Conservation (phyloP, 2,797 vertebrate species). For the Notamacropus eugenii region DNA sequence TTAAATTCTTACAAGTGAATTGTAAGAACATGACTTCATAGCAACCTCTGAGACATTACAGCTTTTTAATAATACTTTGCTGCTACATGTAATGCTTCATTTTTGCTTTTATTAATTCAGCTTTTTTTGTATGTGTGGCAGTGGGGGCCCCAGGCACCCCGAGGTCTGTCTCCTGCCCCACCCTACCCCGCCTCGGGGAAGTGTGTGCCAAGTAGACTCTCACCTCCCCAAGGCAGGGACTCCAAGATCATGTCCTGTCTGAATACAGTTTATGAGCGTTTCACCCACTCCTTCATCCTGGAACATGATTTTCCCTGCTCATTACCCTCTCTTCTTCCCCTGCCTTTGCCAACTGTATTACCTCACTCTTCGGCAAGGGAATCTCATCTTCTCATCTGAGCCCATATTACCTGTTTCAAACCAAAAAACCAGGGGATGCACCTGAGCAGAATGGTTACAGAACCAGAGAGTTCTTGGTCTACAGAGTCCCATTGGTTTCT, state of each 20-base stretch:
- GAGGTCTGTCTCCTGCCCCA: slow-evolving; percentile 42
- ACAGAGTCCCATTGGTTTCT: not conserved
- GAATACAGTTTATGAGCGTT: slow-evolving; percentile 33
- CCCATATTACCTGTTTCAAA: not conserved
- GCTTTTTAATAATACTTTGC: slow-evolving; percentile 85
- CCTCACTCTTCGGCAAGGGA: slow-evolving; percentile 1
- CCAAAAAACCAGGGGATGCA: not conserved
- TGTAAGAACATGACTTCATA: slow-evolving; percentile 88
- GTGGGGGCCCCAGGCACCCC: slow-evolving; percentile 58
- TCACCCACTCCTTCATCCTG: slow-evolving; percentile 41
- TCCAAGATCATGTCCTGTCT: slow-evolving; percentile 56
- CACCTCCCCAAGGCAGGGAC: slow-evolving; percentile 13
- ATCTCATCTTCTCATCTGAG: not conserved
- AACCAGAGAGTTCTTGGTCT: not conserved
- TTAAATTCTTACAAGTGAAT: slow-evolving; percentile 84
- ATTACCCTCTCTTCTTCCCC: slow-evolving; percentile 31
- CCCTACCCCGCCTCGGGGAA: slow-evolving; percentile 39
- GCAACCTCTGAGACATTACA: slow-evolving; percentile 84
- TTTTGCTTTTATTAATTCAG: slow-evolving; percentile 86
- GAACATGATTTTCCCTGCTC: slow-evolving; percentile 7
- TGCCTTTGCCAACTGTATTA: slow-evolving; percentile 38
- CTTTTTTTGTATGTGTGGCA: slow-evolving; percentile 68
- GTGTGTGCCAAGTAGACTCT: slow-evolving; percentile 59
- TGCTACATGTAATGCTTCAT: slow-evolving; percentile 81
- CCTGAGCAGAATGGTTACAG: not conserved